A percentile compares a stretch with the other conserved stretches of the same genome.
phyloP scores from a whole-genome alignment of 2,888 invertebrate genomes.

The Macaria liturata region DNA sequence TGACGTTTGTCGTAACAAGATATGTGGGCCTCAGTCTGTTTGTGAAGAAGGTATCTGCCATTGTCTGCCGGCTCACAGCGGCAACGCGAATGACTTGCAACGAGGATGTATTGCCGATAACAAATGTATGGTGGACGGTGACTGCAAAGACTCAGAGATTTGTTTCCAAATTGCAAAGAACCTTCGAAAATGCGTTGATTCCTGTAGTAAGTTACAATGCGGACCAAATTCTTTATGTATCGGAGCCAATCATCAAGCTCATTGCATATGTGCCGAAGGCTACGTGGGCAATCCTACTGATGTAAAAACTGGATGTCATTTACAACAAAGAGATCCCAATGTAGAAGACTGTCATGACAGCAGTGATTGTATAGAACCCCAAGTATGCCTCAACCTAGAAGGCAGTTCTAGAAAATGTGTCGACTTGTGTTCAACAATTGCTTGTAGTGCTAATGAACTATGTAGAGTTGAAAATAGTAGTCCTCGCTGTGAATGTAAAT shows the following conservation, averaged over 20 bases:
- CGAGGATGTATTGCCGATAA: constrained; percentile 89
- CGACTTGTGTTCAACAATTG: constrained; percentile 90
- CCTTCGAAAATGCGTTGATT: constrained; percentile 92
- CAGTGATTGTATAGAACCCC: constrained; percentile 88
- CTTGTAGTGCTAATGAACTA: constrained; percentile 92
- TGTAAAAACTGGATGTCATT: constrained; percentile 90
- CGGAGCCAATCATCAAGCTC: constrained; percentile 91
- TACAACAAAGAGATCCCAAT: constrained; percentile 83
- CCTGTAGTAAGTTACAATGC: constrained; percentile 93
- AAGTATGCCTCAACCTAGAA: constrained; percentile 86
- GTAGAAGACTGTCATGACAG: constrained; percentile 86
- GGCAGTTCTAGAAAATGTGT: constrained; percentile 87
- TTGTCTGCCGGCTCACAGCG: constrained; percentile 90
- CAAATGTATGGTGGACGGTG: constrained; percentile 91
- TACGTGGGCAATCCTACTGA: constrained; percentile 93
- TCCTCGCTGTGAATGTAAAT: constrained; percentile 91
- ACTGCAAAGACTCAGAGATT: constrained; percentile 92
- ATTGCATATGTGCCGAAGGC: constrained; percentile 93
- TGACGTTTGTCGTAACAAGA: constrained; percentile 89
- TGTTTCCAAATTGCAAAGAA: constrained; percentile 93
- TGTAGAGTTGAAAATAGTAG: constrained; percentile 88
- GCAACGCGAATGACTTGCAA: constrained; percentile 87
- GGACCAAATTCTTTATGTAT: constrained; percentile 95
- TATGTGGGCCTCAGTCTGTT: constrained; percentile 91
- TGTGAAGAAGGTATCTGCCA: constrained; percentile 91